Percentiles rank a stretch among this genome's conserved stretches.
phyloP scores from a whole-genome alignment of 1,140 invertebrate genomes.

The Berghia stephanieae region DNA sequence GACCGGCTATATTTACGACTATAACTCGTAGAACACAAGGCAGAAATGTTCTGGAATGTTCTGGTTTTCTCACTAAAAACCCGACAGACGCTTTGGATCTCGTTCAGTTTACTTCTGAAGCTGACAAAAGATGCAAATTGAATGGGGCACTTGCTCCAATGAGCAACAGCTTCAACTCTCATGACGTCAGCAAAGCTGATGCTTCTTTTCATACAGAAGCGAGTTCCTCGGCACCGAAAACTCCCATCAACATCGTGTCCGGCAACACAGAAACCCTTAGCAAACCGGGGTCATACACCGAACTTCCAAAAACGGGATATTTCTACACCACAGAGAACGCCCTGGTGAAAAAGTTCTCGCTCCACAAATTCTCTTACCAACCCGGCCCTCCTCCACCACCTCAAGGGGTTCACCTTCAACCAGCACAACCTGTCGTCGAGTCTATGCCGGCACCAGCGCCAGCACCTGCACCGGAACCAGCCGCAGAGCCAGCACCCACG shows the following conservation, averaged over 20 bases:
- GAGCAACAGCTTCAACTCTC: neutral
- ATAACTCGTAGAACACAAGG: conserved; percentile 93
- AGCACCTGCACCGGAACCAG: neutral
- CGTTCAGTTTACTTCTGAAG: conserved; percentile 56
- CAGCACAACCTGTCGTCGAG: too few species aligned
- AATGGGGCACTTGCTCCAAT: neutral
- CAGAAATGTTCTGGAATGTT: conserved; percentile 98
- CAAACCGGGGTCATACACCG: conserved; percentile 50
- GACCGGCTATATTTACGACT: conserved; percentile 96
- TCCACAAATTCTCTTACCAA: neutral
- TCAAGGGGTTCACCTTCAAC: too few species aligned
- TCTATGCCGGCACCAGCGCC: conserved; percentile 30
- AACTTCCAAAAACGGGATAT: conserved; percentile 53
- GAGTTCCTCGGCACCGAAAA: neutral
- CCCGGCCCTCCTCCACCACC: too few species aligned
- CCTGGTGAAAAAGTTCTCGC: conserved; percentile 52
- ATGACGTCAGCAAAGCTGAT: conserved; percentile 1
- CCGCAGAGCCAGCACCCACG: neutral
- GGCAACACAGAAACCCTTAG: conserved; percentile 18
- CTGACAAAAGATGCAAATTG: conserved; percentile 47
- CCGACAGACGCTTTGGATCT: conserved; percentile 59
- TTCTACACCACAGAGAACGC: conserved; percentile 53
- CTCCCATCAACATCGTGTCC: conserved; percentile 3
- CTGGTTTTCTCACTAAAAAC: conserved; percentile 94
- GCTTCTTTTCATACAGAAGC: conserved; percentile 15